Evolutionary conservation across 2,888 invertebrate species (phyloP).

Genomic region (Celastrina argiolus): DNA sequence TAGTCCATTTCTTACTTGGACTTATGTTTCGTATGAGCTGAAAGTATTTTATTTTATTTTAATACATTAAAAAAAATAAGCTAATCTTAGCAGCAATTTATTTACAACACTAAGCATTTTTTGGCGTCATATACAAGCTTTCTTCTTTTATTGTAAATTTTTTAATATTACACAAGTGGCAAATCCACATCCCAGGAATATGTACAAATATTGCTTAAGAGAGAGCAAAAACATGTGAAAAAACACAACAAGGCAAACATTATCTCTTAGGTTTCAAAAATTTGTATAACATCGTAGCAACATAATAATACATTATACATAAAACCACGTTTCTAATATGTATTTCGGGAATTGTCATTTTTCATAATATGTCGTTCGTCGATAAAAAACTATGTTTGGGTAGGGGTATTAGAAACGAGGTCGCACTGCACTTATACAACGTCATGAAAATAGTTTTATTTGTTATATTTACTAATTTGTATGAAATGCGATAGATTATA

Average conservation of each 20-base stretch:
- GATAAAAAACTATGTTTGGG: too few species aligned
- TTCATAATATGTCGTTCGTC: too few species aligned
- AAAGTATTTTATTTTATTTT: conserved; percentile 28
- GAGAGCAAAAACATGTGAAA: too few species aligned
- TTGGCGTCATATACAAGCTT: neutral
- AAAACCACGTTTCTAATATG: too few species aligned
- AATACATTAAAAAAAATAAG: neutral
- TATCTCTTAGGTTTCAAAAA: neutral
- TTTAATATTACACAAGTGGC: neutral
- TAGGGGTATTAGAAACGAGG: too few species aligned
- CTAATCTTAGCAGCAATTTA: neutral
- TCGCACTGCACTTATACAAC: neutral
- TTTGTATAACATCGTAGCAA: neutral
- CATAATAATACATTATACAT: neutral
- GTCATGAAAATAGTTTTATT: neutral
- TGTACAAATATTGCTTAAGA: neutral
- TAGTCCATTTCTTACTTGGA: conserved; percentile 64
- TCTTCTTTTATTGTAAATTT: neutral
- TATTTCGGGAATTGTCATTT: too few species aligned
- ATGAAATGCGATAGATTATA: neutral
- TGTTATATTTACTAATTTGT: neutral
- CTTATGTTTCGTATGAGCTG: conserved; percentile 81
- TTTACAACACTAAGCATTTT: neutral
- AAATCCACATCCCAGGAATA: neutral
- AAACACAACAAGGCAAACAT: neutral